Conservation (phyloP, 2,113 vertebrate species). For the Uria aalge region DNA sequence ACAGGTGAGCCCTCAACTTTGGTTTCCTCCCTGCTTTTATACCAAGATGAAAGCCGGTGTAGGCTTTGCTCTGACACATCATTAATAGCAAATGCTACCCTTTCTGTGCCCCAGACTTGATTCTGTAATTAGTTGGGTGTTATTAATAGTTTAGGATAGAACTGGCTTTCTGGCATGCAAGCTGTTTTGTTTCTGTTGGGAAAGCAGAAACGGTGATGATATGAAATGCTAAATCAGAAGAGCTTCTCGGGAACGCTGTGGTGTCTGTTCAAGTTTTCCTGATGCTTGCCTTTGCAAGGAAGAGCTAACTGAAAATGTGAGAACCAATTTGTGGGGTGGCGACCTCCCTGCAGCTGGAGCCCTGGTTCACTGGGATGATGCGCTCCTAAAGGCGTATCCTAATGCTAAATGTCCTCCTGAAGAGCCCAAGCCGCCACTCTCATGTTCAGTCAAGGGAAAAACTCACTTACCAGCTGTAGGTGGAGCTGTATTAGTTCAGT, state of each 20-base stretch:
- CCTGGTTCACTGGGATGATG: accelerated
- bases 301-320: background rate
- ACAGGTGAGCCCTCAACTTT: background rate
- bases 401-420: background rate
- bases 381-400: accelerated
- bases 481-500: background rate
- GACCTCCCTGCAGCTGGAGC: background rate
- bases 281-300: background rate
- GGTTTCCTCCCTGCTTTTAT: background rate
- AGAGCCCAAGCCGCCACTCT: background rate
- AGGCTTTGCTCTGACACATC: background rate
- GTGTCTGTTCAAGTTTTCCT: accelerated
- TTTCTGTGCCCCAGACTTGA: background rate
- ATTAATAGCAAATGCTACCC: no score
- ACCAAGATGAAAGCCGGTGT: accelerated
- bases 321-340: accelerated
- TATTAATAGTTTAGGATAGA: background rate
- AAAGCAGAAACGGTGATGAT: accelerated
- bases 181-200: background rate
- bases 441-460: background rate
- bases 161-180: background rate
- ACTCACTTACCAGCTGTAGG: background rate
- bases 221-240: background rate
- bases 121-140: background rate
- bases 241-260: no score